Conservation (phyloP, 1,140 invertebrate genomes). For the Sipha flava region DNA sequence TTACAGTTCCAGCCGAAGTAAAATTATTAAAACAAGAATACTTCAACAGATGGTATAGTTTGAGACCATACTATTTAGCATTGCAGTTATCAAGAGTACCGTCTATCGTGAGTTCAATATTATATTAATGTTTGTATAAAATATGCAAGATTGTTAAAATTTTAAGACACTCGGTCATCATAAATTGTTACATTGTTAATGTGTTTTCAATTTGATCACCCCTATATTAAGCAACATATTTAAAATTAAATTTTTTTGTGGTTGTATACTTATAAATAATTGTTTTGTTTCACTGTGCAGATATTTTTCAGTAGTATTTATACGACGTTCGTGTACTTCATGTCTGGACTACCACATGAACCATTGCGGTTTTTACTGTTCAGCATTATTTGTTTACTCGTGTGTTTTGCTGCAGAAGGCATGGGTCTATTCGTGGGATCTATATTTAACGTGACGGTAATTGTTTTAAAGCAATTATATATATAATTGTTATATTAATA, state of each 20-base stretch:
- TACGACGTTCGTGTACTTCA: constrained; percentile 51
- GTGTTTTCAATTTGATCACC: no score
- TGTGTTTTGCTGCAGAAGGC: constrained; percentile 53
- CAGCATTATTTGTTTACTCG: constrained; percentile 49
- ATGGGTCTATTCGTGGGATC: constrained; percentile 56
- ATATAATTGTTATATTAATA: not conserved
- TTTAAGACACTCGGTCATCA: not conserved
- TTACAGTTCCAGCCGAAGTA: constrained; percentile 68
- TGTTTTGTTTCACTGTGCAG: constrained; percentile 36
- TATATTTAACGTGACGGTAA: constrained; percentile 55
- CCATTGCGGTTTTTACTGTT: constrained; percentile 49
- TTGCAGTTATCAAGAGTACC: constrained; percentile 60
- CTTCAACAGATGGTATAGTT: constrained; percentile 74
- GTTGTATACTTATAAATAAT: not conserved
- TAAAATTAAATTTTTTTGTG: no score
- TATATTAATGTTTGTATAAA: not conserved
- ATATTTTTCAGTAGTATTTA: constrained; percentile 52
- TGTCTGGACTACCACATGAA: constrained; percentile 50
- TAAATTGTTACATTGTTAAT: no score
- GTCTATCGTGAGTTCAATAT: constrained; percentile 42
- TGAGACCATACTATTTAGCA: constrained; percentile 69
- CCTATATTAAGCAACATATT: no score
- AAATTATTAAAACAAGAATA: constrained; percentile 70
- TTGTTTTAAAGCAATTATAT: constrained; percentile 35
- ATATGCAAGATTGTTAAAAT: not conserved